Conservation (phyloP, 92 coral and sea anemone species). For the Plumapathes pennacea region DNA sequence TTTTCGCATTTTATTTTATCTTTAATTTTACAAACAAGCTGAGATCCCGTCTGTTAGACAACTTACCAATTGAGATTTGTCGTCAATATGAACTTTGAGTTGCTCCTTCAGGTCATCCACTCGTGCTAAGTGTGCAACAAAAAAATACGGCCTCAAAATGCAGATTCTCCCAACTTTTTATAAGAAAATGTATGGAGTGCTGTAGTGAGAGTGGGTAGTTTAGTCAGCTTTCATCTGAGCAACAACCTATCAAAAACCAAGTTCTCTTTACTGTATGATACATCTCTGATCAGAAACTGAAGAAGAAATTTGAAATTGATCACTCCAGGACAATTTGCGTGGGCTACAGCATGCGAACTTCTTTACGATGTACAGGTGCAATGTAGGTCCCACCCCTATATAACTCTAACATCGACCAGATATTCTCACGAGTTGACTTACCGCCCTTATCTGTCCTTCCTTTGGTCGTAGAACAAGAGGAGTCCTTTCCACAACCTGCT, state of each 20-base stretch:
- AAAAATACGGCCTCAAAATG: not conserved
- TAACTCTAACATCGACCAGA: not conserved
- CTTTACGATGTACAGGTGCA: no score
- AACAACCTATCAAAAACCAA: no score
- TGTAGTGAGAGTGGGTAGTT: no score
- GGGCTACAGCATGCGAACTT: no score
- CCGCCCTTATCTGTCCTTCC: slow-evolving; percentile 67
- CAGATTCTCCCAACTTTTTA: not conserved
- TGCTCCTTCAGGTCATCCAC: slow-evolving; percentile 75
- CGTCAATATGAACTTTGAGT: slow-evolving; percentile 35
- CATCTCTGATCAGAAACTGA: no score
- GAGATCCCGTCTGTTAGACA: not conserved
- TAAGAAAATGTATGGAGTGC: no score
- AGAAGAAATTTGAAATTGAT: no score
- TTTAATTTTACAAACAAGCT: not conserved
- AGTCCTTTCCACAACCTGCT: slow-evolving; percentile 47
- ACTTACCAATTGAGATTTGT: slow-evolving; percentile 58
- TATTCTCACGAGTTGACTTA: slow-evolving; percentile 3
- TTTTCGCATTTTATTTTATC: not conserved
- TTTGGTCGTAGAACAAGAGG: slow-evolving; percentile 57
- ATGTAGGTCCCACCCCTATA: not conserved
- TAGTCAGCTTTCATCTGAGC: no score
- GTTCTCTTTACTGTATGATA: no score
- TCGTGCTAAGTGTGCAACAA: slow-evolving; percentile 19
- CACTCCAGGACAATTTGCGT: no score